phyloP scores from a whole-genome alignment of 1,140 invertebrate genomes.

The Cydia fagiglandana region DNA sequence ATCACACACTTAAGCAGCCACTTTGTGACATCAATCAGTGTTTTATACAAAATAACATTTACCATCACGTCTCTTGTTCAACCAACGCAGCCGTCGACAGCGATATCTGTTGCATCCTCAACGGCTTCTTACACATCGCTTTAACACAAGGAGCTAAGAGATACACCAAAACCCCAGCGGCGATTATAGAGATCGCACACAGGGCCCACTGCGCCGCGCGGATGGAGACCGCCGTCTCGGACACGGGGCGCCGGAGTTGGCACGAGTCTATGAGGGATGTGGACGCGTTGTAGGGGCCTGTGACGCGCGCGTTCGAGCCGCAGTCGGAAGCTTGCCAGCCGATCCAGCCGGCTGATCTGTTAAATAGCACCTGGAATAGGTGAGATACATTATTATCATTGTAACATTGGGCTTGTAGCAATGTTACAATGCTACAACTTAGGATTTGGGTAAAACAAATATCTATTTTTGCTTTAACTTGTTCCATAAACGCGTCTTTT shows the following conservation, averaged over 20 bases:
- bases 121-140: slow-evolving; percentile 50
- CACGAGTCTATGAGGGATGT: slow-evolving; percentile 48
- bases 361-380: slow-evolving; percentile 62
- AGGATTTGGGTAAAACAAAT: too few relatives aligned
- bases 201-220: slow-evolving; percentile 68
- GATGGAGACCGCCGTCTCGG: slow-evolving; percentile 60
- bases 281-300: slow-evolving; percentile 57
- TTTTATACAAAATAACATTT: slow-evolving; percentile 37
- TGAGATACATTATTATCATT: not conserved
- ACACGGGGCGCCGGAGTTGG: slow-evolving; percentile 45
- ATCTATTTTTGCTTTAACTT: too few relatives aligned
- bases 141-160: slow-evolving; percentile 64
- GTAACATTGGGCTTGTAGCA: too few relatives aligned
- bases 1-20: too few relatives aligned
- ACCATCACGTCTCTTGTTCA: slow-evolving; percentile 47
- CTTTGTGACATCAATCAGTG: not conserved
- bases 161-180: slow-evolving; percentile 57
- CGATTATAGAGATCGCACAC: slow-evolving; percentile 60
- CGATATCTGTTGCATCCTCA: slow-evolving; percentile 61
- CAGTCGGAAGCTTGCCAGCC: slow-evolving; percentile 61
- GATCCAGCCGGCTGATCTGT: slow-evolving; percentile 66
- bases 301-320: slow-evolving; percentile 51
- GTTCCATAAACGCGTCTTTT: too few relatives aligned
- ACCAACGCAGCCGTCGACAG: slow-evolving; percentile 64
- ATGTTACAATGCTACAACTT: too few relatives aligned